These are phyloP conservation scores for Propsilocerus akamusi DNA, from an alignment of 1,140 invertebrate species.

Conservation along the genomic window DNA sequence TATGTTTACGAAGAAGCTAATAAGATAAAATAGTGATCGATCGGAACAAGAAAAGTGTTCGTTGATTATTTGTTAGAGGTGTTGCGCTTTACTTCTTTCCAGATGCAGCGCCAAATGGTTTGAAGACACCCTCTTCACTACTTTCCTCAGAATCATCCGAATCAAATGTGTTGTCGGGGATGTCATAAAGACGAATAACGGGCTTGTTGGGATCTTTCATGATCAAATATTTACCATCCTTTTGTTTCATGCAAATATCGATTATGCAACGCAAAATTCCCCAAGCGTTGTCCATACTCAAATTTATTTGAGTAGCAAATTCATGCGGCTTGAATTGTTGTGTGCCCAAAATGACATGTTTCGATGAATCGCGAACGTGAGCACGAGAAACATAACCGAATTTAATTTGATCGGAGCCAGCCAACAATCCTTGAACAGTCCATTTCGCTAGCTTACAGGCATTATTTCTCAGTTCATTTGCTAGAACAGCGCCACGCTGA, in stretches of 20 bases:
- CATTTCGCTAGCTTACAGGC: slow-evolving; percentile 98
- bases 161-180: slow-evolving; percentile 96
- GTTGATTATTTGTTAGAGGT: no score
- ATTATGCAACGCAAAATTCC: slow-evolving; percentile 96
- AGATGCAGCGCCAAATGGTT: slow-evolving; percentile 14
- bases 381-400: slow-evolving; percentile 96
- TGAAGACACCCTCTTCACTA: slow-evolving; percentile 46
- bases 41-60: no score
- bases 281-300: slow-evolving; percentile 99
- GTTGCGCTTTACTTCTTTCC: no score
- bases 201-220: slow-evolving; percentile 99
- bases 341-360: slow-evolving; percentile 94
- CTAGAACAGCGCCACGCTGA: slow-evolving; percentile 92
- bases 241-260: slow-evolving; percentile 94
- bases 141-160: slow-evolving; percentile 89
- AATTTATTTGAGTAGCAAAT: slow-evolving; percentile 96
- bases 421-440: slow-evolving; percentile 92
- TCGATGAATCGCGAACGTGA: slow-evolving; percentile 82
- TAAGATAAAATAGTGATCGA: no score
- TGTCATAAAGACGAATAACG: slow-evolving; percentile 89
- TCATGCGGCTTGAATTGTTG: slow-evolving; percentile 98
- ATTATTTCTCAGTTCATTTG: slow-evolving; percentile 96
- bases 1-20: no score
- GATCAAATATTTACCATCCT: slow-evolving; percentile 93
- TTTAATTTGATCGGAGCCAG: slow-evolving; percentile 94